Base-by-base conservation (phyloP, 37 sponge, comb jelly and placozoan genomes). In the Oscarella lobularis region DNA sequence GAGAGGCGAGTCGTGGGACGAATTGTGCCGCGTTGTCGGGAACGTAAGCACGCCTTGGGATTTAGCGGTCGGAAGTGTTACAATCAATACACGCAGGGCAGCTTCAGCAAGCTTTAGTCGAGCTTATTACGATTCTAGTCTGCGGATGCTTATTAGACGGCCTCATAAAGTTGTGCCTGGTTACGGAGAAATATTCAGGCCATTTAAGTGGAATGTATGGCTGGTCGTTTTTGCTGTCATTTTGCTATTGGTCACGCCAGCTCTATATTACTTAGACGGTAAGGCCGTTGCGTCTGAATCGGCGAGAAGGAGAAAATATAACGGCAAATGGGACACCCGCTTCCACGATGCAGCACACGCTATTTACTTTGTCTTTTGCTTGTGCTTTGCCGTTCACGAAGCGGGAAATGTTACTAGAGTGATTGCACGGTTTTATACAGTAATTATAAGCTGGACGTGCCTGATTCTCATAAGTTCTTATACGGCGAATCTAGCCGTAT, bases 191-290 rank as follows among this genome's bases (percentile, higher is more conserved):
- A 34, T 68, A 5, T 68, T 68, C 71, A 5, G 6, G 71, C 71
- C 71, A 68, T 68, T 68, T 35, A 4, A 20, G 29, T 68, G 71
- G 71, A 30, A 32, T 68, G 71, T 68, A 35, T 68, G 71, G 71
- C 29, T 68, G 29, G 31, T 68, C 31, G 4, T 68, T 5, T 5
- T 68, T n/a, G n/a, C n/a, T 68, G 6, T 68, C 29, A 14, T 20
- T 68, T 35, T 68, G 31, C 29, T 68, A 34, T 5, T 68, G 29
- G 6, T 35, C 31, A 4, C 29, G 6, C 4, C 4, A 29, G 71
- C 33, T 5, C 6, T 68, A 5, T 4, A 5, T 35, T 4, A 34
- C 29, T 20, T 68, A 4, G 71, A 68, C 33, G 35, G 35, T 5
- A 35, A 4, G 5, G 6, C 29, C 4, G 71, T 68, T 5, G 71